phyloP scores from a whole-genome alignment of 2,888 invertebrate genomes.

The Zygogramma bicolorata region DNA sequence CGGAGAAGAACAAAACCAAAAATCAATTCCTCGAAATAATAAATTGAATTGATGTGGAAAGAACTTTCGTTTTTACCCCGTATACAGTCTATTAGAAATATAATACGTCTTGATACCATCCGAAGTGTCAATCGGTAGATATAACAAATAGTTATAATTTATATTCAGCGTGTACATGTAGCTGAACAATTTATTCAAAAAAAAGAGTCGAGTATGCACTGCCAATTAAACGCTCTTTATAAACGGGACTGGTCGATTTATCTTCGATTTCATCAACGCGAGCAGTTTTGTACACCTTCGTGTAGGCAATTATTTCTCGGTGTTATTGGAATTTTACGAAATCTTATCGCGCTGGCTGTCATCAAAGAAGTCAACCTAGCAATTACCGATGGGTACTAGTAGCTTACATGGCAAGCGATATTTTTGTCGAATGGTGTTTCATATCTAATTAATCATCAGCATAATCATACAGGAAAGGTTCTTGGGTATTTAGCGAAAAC shows the following conservation, averaged over 20 bases:
- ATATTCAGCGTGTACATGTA: slow-evolving; percentile 33
- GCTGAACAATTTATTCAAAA: neutral
- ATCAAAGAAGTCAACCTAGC: slow-evolving; percentile 4
- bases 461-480: too few species aligned
- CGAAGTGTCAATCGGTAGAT: slow-evolving; percentile 28
- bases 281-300: slow-evolving; percentile 29
- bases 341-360: neutral
- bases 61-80: too few species aligned
- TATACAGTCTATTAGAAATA: neutral
- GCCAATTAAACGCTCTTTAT: slow-evolving; percentile 21
- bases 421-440: neutral
- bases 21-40: too few species aligned
- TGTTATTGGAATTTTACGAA: slow-evolving; percentile 18
- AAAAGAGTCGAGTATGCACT: neutral
- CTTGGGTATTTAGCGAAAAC: too few species aligned
- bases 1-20: too few species aligned
- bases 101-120: neutral
- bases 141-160: slow-evolving; percentile 38
- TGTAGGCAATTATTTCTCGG: slow-evolving; percentile 28
- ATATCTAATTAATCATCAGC: neutral
- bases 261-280: slow-evolving; percentile 15
- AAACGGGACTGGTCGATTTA: slow-evolving; percentile 7
- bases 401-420: neutral
- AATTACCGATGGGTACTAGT: neutral
- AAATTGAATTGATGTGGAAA: neutral